Percentiles rank a stretch among this genome's conserved stretches.
phyloP scores from a whole-genome alignment of 2,113 vertebrate species.

The Zosterops japonicus region DNA sequence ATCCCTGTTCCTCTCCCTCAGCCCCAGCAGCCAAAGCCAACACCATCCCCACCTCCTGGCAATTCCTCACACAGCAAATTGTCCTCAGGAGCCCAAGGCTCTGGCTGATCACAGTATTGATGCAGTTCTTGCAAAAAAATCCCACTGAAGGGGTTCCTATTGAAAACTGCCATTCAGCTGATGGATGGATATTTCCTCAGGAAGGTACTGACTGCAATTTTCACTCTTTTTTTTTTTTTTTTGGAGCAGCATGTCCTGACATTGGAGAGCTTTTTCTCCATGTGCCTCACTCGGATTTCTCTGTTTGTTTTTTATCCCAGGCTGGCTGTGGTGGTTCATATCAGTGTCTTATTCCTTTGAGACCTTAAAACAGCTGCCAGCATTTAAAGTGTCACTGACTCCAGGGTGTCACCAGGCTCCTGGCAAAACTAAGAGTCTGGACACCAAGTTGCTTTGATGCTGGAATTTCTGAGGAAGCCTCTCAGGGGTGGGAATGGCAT shows the following conservation, averaged over 20 bases:
- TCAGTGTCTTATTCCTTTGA: background rate
- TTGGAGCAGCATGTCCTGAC: background rate
- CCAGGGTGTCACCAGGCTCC: rapidly evolving
- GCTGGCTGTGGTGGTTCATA: background rate
- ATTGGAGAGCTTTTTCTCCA: background rate
- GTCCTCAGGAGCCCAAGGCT: background rate
- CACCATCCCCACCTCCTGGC: background rate
- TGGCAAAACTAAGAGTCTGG: background rate
- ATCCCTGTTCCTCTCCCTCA: background rate
- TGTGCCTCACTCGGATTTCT: background rate
- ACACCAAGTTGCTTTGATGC: background rate
- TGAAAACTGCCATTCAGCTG: background rate
- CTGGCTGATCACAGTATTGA: background rate
- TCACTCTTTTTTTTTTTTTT: background rate
- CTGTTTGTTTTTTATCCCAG: background rate
- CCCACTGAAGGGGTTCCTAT: background rate
- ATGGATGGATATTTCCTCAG: background rate
- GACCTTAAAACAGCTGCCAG: background rate
- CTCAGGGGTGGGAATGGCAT: background rate
- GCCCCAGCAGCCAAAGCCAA: background rate
- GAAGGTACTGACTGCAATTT: background rate
- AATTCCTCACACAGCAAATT: background rate
- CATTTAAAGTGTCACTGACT: background rate
- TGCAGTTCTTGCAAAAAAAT: background rate
- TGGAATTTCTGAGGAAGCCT: background rate